Evolutionary conservation across 2,888 invertebrate species (phyloP).

Genomic region (Catonia carolina): DNA sequence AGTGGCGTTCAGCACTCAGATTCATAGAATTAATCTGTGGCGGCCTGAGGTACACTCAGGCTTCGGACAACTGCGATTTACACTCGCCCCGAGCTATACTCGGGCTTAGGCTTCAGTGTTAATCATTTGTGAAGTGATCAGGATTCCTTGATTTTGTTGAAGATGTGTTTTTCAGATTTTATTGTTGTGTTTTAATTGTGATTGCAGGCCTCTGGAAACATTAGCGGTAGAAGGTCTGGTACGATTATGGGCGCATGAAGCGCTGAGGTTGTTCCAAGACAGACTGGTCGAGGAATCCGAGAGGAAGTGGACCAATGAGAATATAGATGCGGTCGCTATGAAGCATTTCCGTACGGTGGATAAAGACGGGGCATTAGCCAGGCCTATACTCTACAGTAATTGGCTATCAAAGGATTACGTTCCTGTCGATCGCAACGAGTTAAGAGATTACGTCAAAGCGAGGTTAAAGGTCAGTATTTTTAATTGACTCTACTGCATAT

Average conservation of each 20-base stretch:
- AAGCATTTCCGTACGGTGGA: conserved; percentile 93
- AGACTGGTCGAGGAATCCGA: conserved; percentile 91
- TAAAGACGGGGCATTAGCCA: conserved; percentile 72
- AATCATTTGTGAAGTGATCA: too few relatives aligned
- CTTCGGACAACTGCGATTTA: too few relatives aligned
- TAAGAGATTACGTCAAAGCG: conserved; percentile 95
- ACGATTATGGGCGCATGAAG: conserved; percentile 99
- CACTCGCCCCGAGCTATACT: too few relatives aligned
- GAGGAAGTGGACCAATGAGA: conserved; percentile 96
- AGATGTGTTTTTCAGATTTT: too few relatives aligned
- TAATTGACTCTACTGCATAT: too few relatives aligned
- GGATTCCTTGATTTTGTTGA: too few relatives aligned
- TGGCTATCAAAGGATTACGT: conserved; percentile 98
- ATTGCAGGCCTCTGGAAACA: conserved; percentile 77
- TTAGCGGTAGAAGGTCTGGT: conserved; percentile 91
- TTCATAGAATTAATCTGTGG: too few relatives aligned
- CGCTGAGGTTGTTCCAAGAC: conserved; percentile 85
- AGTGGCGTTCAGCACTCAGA: too few relatives aligned
- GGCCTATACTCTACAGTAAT: conserved; percentile 97
- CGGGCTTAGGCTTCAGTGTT: too few relatives aligned
- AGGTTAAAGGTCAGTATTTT: conserved; percentile 66
- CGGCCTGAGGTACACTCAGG: too few relatives aligned
- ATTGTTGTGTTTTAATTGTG: too few relatives aligned
- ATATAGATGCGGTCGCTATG: conserved; percentile 86
- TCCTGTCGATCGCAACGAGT: conserved; percentile 89